A percentile compares a stretch with the other conserved stretches of the same genome.
Evolutionary conservation across 2,113 vertebrate species (phyloP).

Genomic region (Tragelaphus scriptus): DNA sequence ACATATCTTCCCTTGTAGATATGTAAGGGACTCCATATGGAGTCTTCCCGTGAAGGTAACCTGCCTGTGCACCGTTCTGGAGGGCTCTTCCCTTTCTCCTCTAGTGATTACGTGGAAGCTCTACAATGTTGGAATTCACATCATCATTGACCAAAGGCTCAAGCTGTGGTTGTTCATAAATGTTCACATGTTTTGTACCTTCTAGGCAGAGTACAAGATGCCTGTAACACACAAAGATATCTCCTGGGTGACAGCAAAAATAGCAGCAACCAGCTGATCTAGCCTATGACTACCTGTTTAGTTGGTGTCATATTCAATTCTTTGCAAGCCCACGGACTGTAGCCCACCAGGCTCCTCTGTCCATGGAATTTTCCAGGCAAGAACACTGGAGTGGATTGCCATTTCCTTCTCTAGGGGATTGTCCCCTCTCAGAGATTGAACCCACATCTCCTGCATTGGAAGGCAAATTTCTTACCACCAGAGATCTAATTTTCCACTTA

Average conservation of each 20-base stretch:
- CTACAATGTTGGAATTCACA: not conserved
- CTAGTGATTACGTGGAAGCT: not conserved
- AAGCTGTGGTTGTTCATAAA: not conserved
- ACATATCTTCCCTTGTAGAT: not conserved
- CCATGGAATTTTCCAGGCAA: not conserved
- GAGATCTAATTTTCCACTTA: not conserved
- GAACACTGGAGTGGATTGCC: not conserved
- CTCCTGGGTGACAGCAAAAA: not conserved
- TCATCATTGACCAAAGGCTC: not conserved
- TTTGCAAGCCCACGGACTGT: not conserved
- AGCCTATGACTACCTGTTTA: not conserved
- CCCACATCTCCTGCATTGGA: not conserved
- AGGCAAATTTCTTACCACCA: not conserved
- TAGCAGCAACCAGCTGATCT: not conserved
- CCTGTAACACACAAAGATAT: not conserved
- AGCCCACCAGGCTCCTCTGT: not conserved
- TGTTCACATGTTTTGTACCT: not conserved
- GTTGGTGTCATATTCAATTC: not conserved
- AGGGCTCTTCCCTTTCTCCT: not conserved
- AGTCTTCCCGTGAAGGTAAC: not conserved
- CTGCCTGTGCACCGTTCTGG: not conserved
- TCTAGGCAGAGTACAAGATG: not conserved
- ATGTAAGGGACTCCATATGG: too few species aligned
- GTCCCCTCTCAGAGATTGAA: not conserved
- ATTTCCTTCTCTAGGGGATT: not conserved